Evolutionary conservation across 2,113 vertebrate species (phyloP), one percentile per base, ranked within the genome.

Genomic region (Oncorhynchus gorbuscha): DNA sequence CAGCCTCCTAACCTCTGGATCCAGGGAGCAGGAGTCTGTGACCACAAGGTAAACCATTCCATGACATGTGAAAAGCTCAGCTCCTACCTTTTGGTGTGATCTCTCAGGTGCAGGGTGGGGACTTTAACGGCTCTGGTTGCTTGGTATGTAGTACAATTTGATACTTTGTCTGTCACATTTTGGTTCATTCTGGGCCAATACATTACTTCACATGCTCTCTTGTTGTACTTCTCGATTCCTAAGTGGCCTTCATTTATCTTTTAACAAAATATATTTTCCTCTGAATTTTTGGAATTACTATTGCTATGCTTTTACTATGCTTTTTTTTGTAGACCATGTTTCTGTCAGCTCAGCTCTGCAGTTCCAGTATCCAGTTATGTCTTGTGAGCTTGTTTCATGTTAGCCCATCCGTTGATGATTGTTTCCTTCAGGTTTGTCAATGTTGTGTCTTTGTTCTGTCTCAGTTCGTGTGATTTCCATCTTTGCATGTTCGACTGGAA

Each of bases 141-240:
- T 76, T 68, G 62, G 30, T 65, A 73, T 78, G 11, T 58, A 18
- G 24, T 22, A 22, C 71, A 69, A 3, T 28, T 77, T 51, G 24
- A 32, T 5, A 68, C 71, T 26, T 73, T 49, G 39, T 73, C 59
- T 73, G 64, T 45, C n/a, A 69, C 48, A 62, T 79, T 65, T 69
- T 74, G 62, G 30, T 69, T 79, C 0, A 69, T 74, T 12, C 71
- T 24, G 7, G 69, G 76, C 69, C 69, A 72, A 35, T 35, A 68
- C 48, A 68, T 78, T 22, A 59, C 61, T 68, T 73, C 71, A 68
- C 77, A 24, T 68, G 64, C 76, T 26, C 69, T 67, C 67, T 68
- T 75, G 22, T 51, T 75, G 39, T 12, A 66, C 24, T 30, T 66
- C 24, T 66, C 64, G 28, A 75, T 68, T 22, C 64, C 74, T 7